These are phyloP conservation scores for Panurus biarmicus DNA, from an alignment of 2,113 vertebrate species.

Conservation along the genomic window DNA sequence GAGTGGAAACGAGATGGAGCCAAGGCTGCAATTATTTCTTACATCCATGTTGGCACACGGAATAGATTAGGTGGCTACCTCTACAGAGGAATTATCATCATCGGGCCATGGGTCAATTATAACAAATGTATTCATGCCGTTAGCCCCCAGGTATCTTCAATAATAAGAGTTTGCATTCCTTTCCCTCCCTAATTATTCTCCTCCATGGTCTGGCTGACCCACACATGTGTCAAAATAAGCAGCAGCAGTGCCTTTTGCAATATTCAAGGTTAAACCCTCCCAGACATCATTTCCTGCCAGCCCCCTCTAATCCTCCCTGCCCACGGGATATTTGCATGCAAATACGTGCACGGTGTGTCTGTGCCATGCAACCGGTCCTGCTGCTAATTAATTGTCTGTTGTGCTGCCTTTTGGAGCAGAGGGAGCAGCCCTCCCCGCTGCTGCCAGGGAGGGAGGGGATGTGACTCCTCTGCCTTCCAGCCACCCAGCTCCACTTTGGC, in stretches of 20 bases:
- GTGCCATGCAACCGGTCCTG: not conserved
- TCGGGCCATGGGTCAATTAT: slow-evolving; percentile 7
- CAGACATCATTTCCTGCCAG: slow-evolving; percentile 2
- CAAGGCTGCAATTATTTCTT: slow-evolving; percentile 30
- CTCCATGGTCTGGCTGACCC: slow-evolving; percentile 25
- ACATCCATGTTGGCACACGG: slow-evolving; percentile 24
- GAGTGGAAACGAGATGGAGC: slow-evolving; percentile 28
- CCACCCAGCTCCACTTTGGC: not conserved
- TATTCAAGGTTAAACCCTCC: slow-evolving; percentile 37
- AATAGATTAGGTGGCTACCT: slow-evolving; percentile 34
- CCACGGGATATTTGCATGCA: slow-evolving; percentile 5
- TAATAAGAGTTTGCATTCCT: slow-evolving; percentile 41
- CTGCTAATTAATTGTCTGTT: slow-evolving; percentile 41
- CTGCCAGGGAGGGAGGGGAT: not conserved
- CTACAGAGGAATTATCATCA: slow-evolving; percentile 23
- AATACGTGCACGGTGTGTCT: not conserved
- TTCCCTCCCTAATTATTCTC: slow-evolving; percentile 48
- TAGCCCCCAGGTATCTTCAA: slow-evolving; percentile 43
- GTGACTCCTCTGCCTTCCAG: not conserved
- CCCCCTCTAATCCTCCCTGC: not conserved
- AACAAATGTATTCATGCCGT: slow-evolving; percentile 46
- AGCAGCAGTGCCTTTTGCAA: not conserved
- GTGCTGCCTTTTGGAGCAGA: not conserved
- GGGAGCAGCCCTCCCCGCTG: not conserved
- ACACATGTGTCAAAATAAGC: not conserved